These are phyloP conservation scores for Trypoxylon attenuatum DNA, from an alignment of 2,888 invertebrate species.

Conservation along the genomic window DNA sequence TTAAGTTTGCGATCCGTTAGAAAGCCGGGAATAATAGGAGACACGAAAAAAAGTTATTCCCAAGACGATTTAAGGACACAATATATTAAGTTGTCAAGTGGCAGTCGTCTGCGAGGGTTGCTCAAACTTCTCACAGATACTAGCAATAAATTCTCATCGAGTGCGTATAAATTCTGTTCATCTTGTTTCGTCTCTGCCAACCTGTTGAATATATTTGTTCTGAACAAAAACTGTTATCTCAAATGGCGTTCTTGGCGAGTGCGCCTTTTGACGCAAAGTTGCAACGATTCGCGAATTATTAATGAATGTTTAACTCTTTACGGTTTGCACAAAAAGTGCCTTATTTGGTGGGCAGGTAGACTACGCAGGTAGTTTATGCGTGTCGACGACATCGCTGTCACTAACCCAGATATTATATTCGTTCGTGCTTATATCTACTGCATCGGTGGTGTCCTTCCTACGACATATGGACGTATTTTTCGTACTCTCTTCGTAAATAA, in stretches of 20 bases:
- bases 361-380: not conserved
- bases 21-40: not conserved
- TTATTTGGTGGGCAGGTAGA: not conserved
- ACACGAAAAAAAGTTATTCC: not conserved
- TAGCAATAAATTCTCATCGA: not conserved
- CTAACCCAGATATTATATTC: conserved; percentile 15
- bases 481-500: not conserved
- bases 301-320: not conserved
- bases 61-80: not conserved
- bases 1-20: not conserved
- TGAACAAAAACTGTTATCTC: not conserved
- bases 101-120: not conserved
- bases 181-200: not conserved
- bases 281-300: not conserved
- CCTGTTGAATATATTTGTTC: conserved; percentile 2
- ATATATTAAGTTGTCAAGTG: conserved; percentile 2
- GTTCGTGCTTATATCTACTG: not conserved
- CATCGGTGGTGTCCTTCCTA: not conserved
- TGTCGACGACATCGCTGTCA: no score
- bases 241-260: not conserved
- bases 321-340: not conserved
- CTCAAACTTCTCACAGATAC: not conserved
- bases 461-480: not conserved
- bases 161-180: not conserved
- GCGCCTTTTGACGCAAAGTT: not conserved